Base-by-base conservation (phyloP, 2,888 invertebrate species). In the Coelinius sp. region DNA sequence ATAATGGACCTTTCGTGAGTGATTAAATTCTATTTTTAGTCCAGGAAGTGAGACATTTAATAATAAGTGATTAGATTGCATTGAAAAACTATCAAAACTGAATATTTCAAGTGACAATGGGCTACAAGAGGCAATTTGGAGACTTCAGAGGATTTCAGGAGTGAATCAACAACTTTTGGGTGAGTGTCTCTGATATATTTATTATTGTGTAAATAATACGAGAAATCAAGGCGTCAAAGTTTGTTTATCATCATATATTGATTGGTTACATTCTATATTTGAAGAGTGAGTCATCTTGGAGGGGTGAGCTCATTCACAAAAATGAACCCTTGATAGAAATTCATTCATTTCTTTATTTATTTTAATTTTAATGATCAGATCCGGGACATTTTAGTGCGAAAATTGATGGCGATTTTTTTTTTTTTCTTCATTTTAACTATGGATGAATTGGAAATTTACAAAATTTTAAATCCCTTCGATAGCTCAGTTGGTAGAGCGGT, bases 401-500 rank as follows among this genome's bases (percentile, higher is more conserved):
- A n/a, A n/a, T 6, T 35, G 35, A 35, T 35, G 35, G 35, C 1
- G 10, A 44, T 44, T 14, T 14, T 44, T 44, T 10, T 49, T 20
- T 49, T 49, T 49, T 20, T 2, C 1, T 20, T 3, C 4, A 20
- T 17, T n/a, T n/a, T 1, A 20, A 2, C 20, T 1, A 14, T 3
- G 14, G 14, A 49, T 49, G 46, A 49, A 5, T 49, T 4, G 6
- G 8, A 49, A 49, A 20, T 14, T 14, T n/a, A 12, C 8, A 14
- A 2, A 5, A 46, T n/a, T 46, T 46, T 46, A 4, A 17, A n/a
- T 49, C 31, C 76, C 77, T 78, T 78, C 76, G 87, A 87, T 86
- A 88, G 87, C 86, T 87, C 87, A 88, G 87, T 87, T 88, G 87
- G 87, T 87, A 87, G 87, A 87, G 87, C 87, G 87, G 87, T 87